Base-by-base conservation (phyloP, 2,888 invertebrate species). In the Phengaris alcon region DNA sequence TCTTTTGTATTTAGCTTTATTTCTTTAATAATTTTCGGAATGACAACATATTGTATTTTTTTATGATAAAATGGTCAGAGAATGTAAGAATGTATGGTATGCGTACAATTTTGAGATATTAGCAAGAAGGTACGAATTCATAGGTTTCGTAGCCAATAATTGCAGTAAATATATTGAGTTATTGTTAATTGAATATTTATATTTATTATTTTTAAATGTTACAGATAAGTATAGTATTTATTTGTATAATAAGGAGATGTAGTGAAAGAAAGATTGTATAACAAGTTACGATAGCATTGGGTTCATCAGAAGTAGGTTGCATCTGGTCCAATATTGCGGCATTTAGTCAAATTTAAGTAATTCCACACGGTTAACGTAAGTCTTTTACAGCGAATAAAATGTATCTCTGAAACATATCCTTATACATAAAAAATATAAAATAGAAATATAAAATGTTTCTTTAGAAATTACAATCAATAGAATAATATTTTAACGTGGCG, bases 161-260 rank as follows among this genome's bases (percentile, higher is more conserved):
- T 13, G 69, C 69, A 69, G 69, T 69, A 72, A 52, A 72, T 52
- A 35, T 72, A 72, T 52, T 72, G 72, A 10, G 12, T 54, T 72
- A 72, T 54, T 72, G 51, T 72, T 72, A 54, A 52, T 52, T 51
- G 54, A 72, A 72, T 35, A 52, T 52, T 69, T 69, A 70, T 70
- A 15, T 10, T 52, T 52, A 22, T 72, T 72, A 72, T 72, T 52
- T 54, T 15, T 52, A 72, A 64, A 72, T 35, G 22, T 72, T 70
- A 48, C 15, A 48, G 2, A 70, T 70, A 72, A 72, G 72, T 54
- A 35, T 72, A 72, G 72, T 72, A 72, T 72, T 72, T 72, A 72
- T 72, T 72, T 72, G 54, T 52, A 52, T 54, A 35, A 13, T 64
- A 35, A 72, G 72, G 54, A 7, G 13, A 54, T 2, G 35, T 72